Evolutionary conservation across 2,797 vertebrate species (phyloP).

Genomic region (Parauchenoglanis ngamensis): DNA sequence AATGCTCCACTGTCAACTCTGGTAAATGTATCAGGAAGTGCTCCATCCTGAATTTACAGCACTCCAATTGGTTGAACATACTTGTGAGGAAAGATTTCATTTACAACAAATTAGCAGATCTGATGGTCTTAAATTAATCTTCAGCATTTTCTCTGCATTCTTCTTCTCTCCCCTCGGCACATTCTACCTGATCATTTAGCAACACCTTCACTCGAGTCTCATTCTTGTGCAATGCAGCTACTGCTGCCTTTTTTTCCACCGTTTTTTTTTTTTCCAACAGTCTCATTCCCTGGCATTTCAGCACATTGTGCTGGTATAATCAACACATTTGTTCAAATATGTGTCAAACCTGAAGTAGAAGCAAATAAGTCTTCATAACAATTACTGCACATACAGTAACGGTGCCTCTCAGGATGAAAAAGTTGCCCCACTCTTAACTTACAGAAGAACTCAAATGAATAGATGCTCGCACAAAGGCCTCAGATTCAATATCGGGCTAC

Average conservation of each 20-base stretch:
- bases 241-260: not conserved
- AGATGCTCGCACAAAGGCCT: constrained; percentile 17
- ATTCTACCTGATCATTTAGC: constrained; percentile 55
- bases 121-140: constrained; percentile 70
- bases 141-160: constrained; percentile 49
- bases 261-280: not conserved
- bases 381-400: constrained; percentile 12
- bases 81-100: constrained; percentile 61
- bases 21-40: constrained; percentile 58
- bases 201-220: constrained; percentile 28
- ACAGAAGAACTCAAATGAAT: constrained; percentile 26
- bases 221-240: not conserved
- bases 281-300: constrained; percentile 22
- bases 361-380: constrained; percentile 37
- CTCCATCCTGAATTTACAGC: constrained; percentile 57
- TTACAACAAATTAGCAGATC: constrained; percentile 70
- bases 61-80: constrained; percentile 65
- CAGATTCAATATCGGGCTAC: constrained; percentile 34
- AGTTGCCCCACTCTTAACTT: constrained; percentile 13
- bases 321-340: constrained; percentile 41
- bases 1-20: constrained; percentile 59
- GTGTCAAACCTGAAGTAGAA: constrained; percentile 38
- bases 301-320: constrained; percentile 41
- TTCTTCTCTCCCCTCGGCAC: constrained; percentile 43
- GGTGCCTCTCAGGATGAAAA: constrained; percentile 6